A percentile compares a stretch with the other conserved stretches of the same genome.
Conservation (phyloP, 2,113 vertebrate species). For the Microcebus murinus region DNA sequence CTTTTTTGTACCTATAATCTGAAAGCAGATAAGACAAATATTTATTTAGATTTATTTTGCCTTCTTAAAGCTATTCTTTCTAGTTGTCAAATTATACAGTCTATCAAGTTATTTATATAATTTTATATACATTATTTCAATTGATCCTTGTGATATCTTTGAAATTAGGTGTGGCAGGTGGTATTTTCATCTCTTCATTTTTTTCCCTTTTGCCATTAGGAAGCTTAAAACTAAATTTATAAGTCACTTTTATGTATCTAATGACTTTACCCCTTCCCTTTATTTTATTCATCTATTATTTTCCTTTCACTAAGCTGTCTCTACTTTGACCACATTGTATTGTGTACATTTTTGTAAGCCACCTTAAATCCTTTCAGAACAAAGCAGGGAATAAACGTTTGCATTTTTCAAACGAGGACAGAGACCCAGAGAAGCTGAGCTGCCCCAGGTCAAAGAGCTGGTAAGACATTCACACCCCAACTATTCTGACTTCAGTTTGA, state of each 20-base stretch:
- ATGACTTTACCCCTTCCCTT: background rate
- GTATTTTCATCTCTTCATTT: background rate
- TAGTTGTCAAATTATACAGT: background rate
- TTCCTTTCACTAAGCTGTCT: background rate
- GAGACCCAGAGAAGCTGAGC: constrained; percentile 7
- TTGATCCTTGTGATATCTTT: background rate
- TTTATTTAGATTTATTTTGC: background rate
- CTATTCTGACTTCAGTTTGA: background rate
- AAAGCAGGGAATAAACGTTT: background rate
- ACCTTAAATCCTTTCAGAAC: constrained; percentile 24
- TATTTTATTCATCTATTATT: background rate
- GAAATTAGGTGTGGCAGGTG: background rate
- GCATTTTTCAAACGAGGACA: constrained; percentile 35
- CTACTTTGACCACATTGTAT: background rate
- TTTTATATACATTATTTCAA: constrained; percentile 13
- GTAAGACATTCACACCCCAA: background rate
- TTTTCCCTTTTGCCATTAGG: background rate
- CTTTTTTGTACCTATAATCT: constrained; percentile 97
- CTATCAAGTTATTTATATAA: background rate
- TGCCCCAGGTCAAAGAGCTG: constrained; percentile 8
- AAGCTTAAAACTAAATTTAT: background rate
- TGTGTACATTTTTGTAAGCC: background rate
- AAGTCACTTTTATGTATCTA: background rate
- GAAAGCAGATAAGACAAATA: constrained; percentile 39
- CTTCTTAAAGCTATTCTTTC: constrained; percentile 40